phyloP scores from a whole-genome alignment of 2,888 invertebrate genomes.

The Thereva nobilitata region DNA sequence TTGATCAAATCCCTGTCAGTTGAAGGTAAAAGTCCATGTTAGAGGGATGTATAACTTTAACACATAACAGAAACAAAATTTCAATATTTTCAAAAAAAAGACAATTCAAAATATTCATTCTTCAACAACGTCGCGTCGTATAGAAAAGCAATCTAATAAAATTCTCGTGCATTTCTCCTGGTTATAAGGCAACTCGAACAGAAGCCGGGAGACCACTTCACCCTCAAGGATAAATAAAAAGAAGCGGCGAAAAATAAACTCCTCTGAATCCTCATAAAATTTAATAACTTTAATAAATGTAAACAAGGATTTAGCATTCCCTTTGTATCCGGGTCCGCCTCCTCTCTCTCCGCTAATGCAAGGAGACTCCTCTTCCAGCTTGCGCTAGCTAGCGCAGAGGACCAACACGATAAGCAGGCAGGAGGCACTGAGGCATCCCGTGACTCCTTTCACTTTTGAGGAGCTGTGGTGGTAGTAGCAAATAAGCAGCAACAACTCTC shows the following conservation, averaged over 20 bases:
- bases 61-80: no score
- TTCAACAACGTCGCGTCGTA: no score
- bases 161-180: slow-evolving; percentile 7
- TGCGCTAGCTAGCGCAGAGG: no score
- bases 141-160: slow-evolving; percentile 2
- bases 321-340: slow-evolving; percentile 20
- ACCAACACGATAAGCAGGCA: not conserved
- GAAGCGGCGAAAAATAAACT: slow-evolving; percentile 28
- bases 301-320: slow-evolving; percentile 31
- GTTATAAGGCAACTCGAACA: not conserved
- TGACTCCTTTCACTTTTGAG: slow-evolving; percentile 24
- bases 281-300: slow-evolving; percentile 34
- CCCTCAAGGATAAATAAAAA: slow-evolving; percentile 6
- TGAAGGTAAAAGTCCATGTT: no score
- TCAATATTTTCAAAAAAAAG: no score
- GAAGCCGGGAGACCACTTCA: slow-evolving; percentile 15
- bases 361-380: not conserved
- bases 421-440: not conserved
- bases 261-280: slow-evolving; percentile 32
- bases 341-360: not conserved
- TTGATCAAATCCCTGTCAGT: no score
- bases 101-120: no score
- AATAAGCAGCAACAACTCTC: not conserved
- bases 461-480: not conserved
- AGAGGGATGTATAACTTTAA: no score